These are phyloP conservation scores for Suncus etruscus DNA, from an alignment of 2,113 vertebrate genomes.

Conservation along the genomic window DNA sequence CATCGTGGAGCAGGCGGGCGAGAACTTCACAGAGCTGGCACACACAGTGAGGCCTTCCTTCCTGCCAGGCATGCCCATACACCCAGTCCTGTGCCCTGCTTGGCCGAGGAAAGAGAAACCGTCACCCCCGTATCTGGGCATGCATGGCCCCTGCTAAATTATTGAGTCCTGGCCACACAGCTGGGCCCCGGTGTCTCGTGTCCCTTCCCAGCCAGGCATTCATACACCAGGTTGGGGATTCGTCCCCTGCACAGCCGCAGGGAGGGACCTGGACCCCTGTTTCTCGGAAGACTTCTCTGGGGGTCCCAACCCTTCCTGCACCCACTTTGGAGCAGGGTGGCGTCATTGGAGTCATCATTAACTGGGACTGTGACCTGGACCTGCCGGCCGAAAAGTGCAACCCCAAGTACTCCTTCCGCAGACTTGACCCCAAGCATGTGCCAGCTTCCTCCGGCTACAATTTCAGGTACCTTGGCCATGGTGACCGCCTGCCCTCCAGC, in stretches of 20 bases:
- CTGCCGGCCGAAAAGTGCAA: constrained; percentile 88
- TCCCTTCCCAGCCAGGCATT: background rate
- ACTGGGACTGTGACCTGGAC: constrained; percentile 92
- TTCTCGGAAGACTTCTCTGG: background rate
- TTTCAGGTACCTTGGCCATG: constrained; percentile 87
- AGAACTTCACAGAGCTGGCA: constrained; percentile 91
- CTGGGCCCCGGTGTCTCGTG: background rate
- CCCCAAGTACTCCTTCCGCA: constrained; percentile 91
- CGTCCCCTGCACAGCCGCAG: background rate
- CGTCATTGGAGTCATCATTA: constrained; percentile 92
- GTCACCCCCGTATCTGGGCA: background rate
- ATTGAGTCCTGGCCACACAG: constrained; percentile 29
- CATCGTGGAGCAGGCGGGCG: constrained; percentile 90
- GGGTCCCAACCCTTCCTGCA: too few species aligned
- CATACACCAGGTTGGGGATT: too few species aligned
- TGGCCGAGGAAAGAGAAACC: constrained; percentile 40
- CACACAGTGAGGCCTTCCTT: constrained; percentile 83
- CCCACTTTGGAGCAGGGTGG: constrained; percentile 86
- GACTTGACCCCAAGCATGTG: constrained; percentile 89
- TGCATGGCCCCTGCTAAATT: constrained; percentile 24
- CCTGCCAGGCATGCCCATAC: too few species aligned
- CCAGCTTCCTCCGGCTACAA: constrained; percentile 88
- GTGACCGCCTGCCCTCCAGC: background rate
- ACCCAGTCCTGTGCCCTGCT: background rate
- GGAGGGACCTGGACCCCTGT: background rate